Evolutionary conservation across 2,888 invertebrate genomes (phyloP), one percentile per base, ranked within the genome.

Genomic region (Drosophila limbata): DNA sequence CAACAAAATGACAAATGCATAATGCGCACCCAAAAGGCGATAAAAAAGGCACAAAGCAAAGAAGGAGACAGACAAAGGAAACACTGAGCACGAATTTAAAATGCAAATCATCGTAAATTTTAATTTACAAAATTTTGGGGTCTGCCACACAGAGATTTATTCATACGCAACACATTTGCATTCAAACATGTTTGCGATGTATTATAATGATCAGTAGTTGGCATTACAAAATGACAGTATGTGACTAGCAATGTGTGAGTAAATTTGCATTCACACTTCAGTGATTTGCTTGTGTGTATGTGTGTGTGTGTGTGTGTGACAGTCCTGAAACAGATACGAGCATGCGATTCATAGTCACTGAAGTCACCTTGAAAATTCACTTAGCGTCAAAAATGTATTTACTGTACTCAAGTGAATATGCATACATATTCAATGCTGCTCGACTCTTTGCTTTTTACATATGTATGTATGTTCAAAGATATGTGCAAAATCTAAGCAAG

Each of bases 51-150:
- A 74, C 44, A 57, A 57, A 72, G 17, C 65, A 48, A 50, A 35
- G 57, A 37, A 35, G 28, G 11, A 40, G 42, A 44, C 33, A 51
- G 47, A 62, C 51, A 50, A 47, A 53, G 17, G 17, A n/a, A 53
- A 37, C 28, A 42, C 39, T 48, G 44, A 64, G 31, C 51, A 63
- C 37, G 37, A 53, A 86, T 86, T 86, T 86, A 75, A 75, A 86
- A 84, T 86, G 84, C 88, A 88, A 86, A 86, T 86, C 68, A 68
- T 72, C 61, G 84, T 86, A 88, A 86, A 88, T 86, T 88, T 77
- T 86, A 88, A 86, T 86, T 83, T 83, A 79, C 61, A 61, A 65
- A 69, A 66, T 73, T 69, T 67, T 31, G 64, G 56, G 63, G 47
- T 47, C 63, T 67, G 60, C 21, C 39, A 45, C 40, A 62, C 73